phyloP scores from a whole-genome alignment of 2,113 vertebrate species.

The Rhinolophus ferrumequinum region DNA sequence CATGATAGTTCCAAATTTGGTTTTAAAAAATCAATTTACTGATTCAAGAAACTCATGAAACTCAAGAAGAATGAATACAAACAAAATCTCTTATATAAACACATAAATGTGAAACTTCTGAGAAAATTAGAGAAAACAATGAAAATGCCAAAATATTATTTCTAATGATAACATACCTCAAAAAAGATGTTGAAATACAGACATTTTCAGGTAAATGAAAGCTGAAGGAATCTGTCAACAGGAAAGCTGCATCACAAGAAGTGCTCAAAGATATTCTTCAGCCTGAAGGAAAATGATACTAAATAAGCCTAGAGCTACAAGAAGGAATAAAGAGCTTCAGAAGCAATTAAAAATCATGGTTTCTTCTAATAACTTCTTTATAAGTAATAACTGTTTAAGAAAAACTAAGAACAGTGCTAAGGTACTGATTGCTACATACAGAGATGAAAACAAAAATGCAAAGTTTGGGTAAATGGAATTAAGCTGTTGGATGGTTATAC shows the following conservation, averaged over 20 bases:
- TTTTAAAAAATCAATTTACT: not conserved
- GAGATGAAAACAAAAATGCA: not conserved
- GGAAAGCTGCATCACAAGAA: not conserved
- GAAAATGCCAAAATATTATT: not conserved
- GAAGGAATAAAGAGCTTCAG: not conserved
- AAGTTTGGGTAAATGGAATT: not conserved
- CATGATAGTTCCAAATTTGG: not conserved
- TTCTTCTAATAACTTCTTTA: not conserved
- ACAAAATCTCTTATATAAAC: not conserved
- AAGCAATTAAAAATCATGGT: not conserved
- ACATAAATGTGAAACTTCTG: not conserved
- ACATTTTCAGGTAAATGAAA: not conserved
- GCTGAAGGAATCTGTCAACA: not conserved
- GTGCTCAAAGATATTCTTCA: not conserved
- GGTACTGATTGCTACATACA: not conserved
- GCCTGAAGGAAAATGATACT: not conserved
- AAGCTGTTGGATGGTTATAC: not conserved
- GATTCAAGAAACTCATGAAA: not conserved
- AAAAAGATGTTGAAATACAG: not conserved
- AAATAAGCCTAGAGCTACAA: not conserved
- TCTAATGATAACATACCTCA: not conserved
- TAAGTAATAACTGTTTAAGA: not conserved
- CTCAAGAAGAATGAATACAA: not conserved
- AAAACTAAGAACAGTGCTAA: not conserved
- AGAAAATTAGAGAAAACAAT: not conserved